Conservation (phyloP, 2,888 invertebrate species). For the Malthinus flaveolus region DNA sequence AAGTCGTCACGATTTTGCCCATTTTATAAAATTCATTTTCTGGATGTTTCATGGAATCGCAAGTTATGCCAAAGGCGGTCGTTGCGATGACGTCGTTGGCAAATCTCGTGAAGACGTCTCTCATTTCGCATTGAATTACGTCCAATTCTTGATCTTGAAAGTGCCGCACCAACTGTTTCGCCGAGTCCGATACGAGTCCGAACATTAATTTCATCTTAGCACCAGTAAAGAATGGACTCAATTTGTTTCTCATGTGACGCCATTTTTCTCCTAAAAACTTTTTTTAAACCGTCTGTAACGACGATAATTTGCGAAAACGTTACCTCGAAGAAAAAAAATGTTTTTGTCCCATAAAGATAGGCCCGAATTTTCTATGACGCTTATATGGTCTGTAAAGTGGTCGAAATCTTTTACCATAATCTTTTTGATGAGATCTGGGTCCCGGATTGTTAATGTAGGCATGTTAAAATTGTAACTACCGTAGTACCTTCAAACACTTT, state of each 20-base stretch:
- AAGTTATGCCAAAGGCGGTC: conserved; percentile 58
- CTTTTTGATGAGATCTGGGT: conserved; percentile 33
- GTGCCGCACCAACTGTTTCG: conserved; percentile 34
- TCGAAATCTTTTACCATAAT: conserved; percentile 37
- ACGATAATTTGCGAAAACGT: conserved; percentile 16
- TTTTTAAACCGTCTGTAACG: conserved; percentile 10
- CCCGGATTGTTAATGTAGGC: neutral
- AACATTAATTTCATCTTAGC: conserved; percentile 19
- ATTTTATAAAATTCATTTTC: conserved; percentile 60
- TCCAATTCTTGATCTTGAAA: conserved; percentile 37
- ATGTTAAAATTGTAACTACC: no score
- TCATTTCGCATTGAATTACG: conserved; percentile 48
- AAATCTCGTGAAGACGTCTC: conserved; percentile 55
- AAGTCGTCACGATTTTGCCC: conserved; percentile 56
- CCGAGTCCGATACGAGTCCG: conserved; percentile 16
- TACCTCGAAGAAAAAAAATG: no score
- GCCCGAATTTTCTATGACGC: no score
- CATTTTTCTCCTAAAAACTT: conserved; percentile 9
- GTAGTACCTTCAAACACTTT: no score
- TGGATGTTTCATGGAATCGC: conserved; percentile 58
- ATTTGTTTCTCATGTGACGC: conserved; percentile 13
- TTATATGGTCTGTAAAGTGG: conserved; percentile 35
- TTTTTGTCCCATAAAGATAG: no score
- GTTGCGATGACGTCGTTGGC: conserved; percentile 61
- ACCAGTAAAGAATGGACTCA: conserved; percentile 20